Base-by-base conservation (phyloP, 2,888 invertebrate genomes). In the Rhyacophila evoluta region DNA sequence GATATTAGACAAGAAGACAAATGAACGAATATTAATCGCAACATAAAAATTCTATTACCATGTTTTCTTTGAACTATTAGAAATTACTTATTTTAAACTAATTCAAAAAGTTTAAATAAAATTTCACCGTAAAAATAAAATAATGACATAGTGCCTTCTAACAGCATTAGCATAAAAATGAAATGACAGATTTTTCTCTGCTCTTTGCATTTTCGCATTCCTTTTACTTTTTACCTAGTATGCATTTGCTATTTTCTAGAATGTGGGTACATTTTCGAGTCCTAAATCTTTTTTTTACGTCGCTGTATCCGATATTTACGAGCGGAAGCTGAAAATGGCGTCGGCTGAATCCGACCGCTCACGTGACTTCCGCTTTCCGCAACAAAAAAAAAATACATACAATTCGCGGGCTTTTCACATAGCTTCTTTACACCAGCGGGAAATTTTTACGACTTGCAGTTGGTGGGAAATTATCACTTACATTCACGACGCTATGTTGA, bases 251-350 rank as follows among this genome's bases (percentile, higher is more conserved):
- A 33, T 33, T 55, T 25, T 3, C 55, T 55, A 55, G 55, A 55
- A 55, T 55, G 55, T 55, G 19, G 15, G 25, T 19, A 55, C 55
- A 55, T 55, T 15, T 55, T 55, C 55, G 10, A 55, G 55, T 25
- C 6, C 55, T 55, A 19, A 6, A 55, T 55, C 55, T 25, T 55
- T 55, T 39, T 55, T 55, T 19, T 55, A 33, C 29, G 15, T 55
- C 55, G 55, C 55, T 25, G 55, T 55, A 55, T 55, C 55, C 55
- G 55, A 55, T 55, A 55, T 55, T 55, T 55, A 55, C 55, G 55
- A 55, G 55, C 55, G 55, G 55, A 55, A 55, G 25, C 55, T 55
- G 55, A 55, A 55, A 55, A 55, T 55, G 55, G 55, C 55, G 55
- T 55, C 55, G 55, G 55, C 55, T 55, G 55, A 55, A 55, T 55